Evolutionary conservation across 1,140 invertebrate species (phyloP), one percentile per base, ranked within the genome.

Genomic region (Phthorimaea operculella): DNA sequence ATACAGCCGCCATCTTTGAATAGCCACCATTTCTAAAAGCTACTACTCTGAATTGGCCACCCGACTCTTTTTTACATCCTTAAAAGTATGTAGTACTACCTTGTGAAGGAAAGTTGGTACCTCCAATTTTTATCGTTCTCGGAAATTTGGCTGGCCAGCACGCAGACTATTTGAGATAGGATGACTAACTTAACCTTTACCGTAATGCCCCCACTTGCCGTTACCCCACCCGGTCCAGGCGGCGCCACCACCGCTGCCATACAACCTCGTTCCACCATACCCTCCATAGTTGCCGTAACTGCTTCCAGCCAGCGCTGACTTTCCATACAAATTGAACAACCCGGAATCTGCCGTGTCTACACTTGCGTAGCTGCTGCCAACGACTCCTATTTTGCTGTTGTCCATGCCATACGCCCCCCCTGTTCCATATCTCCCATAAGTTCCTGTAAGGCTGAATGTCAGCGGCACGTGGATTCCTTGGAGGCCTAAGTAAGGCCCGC

Each of bases 181-280:
- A 39, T 39, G 21, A 28, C 10, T 12, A 36, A 3, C 48, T 72
- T 74, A 83, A 47, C 81, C 79, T 63, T 82, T 81, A 1, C 81
- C 81, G 59, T 84, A 84, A 64, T 84, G 72, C 4, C 81, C 81
- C 81, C 81, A 84, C 62, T 74, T 82, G 0, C 81, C 81, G 51
- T 84, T 84, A 6, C 78, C 79, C 81, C 81, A 84, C 0, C 81
- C 81, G 45, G 69, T 69, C 81, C 81, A 84, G 0, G 67, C 52
- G 1, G 78, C 64, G 15, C 61, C 64, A 14, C 59, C 54, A 11
- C 61, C 60, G 12, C 63, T 58, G 0, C 75, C 67, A 55, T 71
- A 84, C 8, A 82, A 52, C 16, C 68, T 69, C 0, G 77, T 58
- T 12, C 70, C 62, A 10, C 69, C 55, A 9, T 62, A 55, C 3